Evolutionary conservation across 2,113 vertebrate species (phyloP).

Genomic region (Mormyrus iriodes): DNA sequence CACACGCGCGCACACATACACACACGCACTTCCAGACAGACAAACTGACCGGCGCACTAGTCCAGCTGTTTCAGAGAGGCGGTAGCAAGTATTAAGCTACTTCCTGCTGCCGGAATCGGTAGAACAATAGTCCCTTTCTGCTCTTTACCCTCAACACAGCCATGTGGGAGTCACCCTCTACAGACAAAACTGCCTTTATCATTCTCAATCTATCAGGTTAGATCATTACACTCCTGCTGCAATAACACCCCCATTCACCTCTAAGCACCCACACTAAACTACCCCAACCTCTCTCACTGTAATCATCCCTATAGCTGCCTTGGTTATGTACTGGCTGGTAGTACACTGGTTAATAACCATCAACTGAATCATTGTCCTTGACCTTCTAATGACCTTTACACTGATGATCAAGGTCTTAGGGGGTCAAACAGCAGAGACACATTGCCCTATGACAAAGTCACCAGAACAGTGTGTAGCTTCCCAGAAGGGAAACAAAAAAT

Average conservation of each 20-base stretch:
- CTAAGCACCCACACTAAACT: not conserved
- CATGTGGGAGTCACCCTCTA: not conserved
- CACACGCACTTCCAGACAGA: slow-evolving; percentile 24
- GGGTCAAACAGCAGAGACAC: not conserved
- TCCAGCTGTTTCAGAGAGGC: slow-evolving; percentile 42
- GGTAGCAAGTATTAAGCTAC: slow-evolving; percentile 39
- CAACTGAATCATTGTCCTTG: not conserved
- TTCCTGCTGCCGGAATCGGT: slow-evolving; percentile 55
- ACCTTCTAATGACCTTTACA: not conserved
- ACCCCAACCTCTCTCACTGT: not conserved
- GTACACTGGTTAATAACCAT: not conserved
- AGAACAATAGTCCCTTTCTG: slow-evolving; percentile 59
- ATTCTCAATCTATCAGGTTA: slow-evolving; percentile 1
- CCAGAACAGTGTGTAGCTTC: too few species aligned
- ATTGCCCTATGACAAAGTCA: not conserved
- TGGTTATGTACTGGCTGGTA: not conserved
- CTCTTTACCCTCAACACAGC: slow-evolving; percentile 35
- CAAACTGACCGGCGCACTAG: slow-evolving; percentile 17
- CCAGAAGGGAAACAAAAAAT: not conserved
- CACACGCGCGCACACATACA: slow-evolving; percentile 29
- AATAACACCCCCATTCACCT: not conserved
- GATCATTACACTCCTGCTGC: not conserved
- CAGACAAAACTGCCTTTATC: slow-evolving; percentile 11
- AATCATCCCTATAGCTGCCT: not conserved
- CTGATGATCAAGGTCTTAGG: not conserved